These are phyloP conservation scores for Phrynocephalus versicolor DNA, from an alignment of 2,113 vertebrate genomes.

Conservation along the genomic window DNA sequence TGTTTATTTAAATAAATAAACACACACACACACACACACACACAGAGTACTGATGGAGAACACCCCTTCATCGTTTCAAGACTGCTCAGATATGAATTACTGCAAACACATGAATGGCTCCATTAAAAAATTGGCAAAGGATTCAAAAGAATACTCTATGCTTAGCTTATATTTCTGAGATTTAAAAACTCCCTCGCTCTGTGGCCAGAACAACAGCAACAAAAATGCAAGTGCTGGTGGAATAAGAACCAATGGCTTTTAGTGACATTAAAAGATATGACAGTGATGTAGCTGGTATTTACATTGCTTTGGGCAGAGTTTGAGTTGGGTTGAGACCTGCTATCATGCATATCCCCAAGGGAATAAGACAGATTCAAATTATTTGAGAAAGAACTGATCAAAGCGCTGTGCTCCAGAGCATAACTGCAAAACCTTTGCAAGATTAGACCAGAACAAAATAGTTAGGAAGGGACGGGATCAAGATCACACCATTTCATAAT, in stretches of 20 bases:
- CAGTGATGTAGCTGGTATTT: background rate
- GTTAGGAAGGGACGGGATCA: background rate
- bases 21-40: background rate
- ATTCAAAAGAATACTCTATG: slow-evolving; percentile 58
- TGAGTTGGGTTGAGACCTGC: slow-evolving; percentile 6
- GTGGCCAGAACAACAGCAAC: slow-evolving; percentile 71
- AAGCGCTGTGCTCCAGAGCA: background rate
- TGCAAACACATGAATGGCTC: slow-evolving; percentile 41
- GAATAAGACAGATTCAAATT: background rate
- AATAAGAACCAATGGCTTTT: slow-evolving; percentile 49
- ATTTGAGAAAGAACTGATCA: background rate
- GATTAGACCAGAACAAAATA: fast-evolving
- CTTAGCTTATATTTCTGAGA: slow-evolving; percentile 57
- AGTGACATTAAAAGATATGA: slow-evolving; percentile 39
- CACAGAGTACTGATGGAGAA: background rate
- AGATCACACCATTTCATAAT: background rate
- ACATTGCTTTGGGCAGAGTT: background rate
- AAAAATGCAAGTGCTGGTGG: slow-evolving; percentile 35
- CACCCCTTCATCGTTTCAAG: slow-evolving; percentile 37
- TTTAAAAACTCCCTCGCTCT: background rate
- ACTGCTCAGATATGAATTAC: slow-evolving; percentile 35
- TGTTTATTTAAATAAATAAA: background rate
- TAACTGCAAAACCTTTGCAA: background rate
- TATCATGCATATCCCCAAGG: slow-evolving; percentile 1
- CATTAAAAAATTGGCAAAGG: slow-evolving; percentile 47